phyloP scores from a whole-genome alignment of 2,888 invertebrate species.

The Trissonchulus latispiculum region DNA sequence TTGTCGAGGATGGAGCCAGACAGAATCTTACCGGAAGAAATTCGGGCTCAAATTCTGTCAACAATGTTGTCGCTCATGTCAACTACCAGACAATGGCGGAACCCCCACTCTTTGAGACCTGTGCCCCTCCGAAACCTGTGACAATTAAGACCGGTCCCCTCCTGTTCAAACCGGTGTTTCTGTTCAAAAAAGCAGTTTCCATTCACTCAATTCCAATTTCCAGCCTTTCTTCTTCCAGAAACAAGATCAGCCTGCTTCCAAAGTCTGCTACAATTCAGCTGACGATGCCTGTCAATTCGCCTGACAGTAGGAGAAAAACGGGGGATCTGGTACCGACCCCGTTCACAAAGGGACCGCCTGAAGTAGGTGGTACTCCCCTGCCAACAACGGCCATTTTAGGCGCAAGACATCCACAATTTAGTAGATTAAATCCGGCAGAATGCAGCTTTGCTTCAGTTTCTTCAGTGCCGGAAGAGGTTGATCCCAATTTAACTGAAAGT shows the following conservation, averaged over 20 bases:
- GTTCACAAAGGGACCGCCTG: not conserved
- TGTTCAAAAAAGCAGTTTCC: not conserved
- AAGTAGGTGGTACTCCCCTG: not conserved
- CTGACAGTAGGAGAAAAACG: not conserved
- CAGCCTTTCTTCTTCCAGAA: too few species aligned
- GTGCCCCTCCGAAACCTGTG: too few species aligned
- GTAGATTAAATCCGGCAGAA: not conserved
- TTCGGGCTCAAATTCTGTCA: not conserved
- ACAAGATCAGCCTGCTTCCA: too few species aligned
- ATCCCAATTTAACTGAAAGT: not conserved
- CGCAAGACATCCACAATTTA: too few species aligned
- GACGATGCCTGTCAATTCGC: not conserved
- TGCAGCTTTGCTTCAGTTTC: not conserved
- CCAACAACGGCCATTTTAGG: not conserved
- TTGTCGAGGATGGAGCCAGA: not conserved
- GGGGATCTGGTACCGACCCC: not conserved
- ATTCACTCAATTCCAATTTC: not conserved
- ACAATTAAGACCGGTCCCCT: too few species aligned
- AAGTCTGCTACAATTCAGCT: not conserved
- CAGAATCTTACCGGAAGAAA: not conserved
- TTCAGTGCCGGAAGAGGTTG: not conserved
- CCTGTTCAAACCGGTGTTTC: not conserved
- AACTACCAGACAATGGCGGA: not conserved
- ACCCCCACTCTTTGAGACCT: too few species aligned
- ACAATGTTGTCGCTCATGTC: not conserved